A percentile compares a stretch with the other conserved stretches of the same genome.
These are phyloP conservation scores for Paracyclopina nana DNA, from an alignment of 1,140 invertebrate genomes.

Conservation along the genomic window DNA sequence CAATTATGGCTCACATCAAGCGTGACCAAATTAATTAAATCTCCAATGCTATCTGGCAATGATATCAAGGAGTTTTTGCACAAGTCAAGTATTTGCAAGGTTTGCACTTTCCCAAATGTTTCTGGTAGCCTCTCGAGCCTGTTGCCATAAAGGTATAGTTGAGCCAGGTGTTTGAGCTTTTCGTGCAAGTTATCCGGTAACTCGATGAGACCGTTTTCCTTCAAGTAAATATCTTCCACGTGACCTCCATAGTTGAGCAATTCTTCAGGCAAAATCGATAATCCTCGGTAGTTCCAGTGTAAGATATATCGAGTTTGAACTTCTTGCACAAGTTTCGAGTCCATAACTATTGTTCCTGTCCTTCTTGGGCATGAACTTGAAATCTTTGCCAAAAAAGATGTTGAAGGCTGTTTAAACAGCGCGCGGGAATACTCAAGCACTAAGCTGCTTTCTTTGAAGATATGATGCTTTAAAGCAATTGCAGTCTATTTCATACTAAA, in stretches of 20 bases:
- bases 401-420: no score
- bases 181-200: background rate
- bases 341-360: no score
- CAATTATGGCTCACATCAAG: slow-evolving; percentile 7
- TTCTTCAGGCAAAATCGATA: background rate
- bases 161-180: background rate
- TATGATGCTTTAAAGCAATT: no score
- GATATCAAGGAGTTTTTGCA: background rate
- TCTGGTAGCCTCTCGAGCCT: background rate
- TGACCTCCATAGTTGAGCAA: slow-evolving; percentile 9
- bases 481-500: no score
- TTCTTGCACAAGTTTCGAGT: no score
- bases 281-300: slow-evolving; percentile 11
- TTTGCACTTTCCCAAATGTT: background rate
- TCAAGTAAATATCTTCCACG: slow-evolving; percentile 6
- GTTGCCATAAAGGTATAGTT: background rate
- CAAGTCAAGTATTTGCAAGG: background rate
- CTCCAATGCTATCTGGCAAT: background rate
- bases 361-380: no score
- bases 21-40: background rate
- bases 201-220: slow-evolving; percentile 5
- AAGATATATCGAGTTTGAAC: slow-evolving; percentile 1
- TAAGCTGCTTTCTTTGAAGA: no score
- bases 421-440: no score
- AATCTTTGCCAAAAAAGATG: no score